Conservation (phyloP, 2,888 invertebrate species). For the Conistra vaccinii region DNA sequence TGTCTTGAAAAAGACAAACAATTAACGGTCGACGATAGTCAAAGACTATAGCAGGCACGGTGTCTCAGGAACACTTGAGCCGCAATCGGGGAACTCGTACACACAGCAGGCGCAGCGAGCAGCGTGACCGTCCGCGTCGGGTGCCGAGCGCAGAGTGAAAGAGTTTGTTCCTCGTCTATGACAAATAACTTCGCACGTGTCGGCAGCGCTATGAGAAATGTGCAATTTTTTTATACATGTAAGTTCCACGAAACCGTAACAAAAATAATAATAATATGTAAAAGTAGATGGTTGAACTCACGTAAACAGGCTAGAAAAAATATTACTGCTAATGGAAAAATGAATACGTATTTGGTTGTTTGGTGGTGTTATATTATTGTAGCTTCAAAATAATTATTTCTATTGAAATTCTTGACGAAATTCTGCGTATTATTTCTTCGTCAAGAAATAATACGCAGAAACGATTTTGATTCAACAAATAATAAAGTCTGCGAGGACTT, state of each 20-base stretch:
- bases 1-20: too few species aligned
- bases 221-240: too few species aligned
- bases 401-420: too few species aligned
- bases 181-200: conserved; percentile 23
- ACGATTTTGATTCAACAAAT: conserved; percentile 3
- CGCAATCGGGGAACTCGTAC: too few species aligned
- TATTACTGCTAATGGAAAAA: not conserved
- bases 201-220: not conserved
- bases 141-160: too few species aligned
- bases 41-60: too few species aligned
- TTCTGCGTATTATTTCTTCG: too few species aligned
- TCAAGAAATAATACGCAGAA: not conserved
- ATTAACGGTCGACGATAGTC: too few species aligned
- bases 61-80: too few species aligned
- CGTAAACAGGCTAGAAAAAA: not conserved
- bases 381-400: not conserved
- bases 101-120: too few species aligned
- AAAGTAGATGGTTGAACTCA: not conserved
- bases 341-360: not conserved
- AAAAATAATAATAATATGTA: too few species aligned
- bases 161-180: conserved; percentile 37
- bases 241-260: not conserved
- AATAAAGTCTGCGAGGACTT: conserved; percentile 4
- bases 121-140: too few species aligned
- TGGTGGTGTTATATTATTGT: not conserved